Evolutionary conservation across 1,140 invertebrate genomes (phyloP).

Genomic region (Polypedilum vanderplanki): DNA sequence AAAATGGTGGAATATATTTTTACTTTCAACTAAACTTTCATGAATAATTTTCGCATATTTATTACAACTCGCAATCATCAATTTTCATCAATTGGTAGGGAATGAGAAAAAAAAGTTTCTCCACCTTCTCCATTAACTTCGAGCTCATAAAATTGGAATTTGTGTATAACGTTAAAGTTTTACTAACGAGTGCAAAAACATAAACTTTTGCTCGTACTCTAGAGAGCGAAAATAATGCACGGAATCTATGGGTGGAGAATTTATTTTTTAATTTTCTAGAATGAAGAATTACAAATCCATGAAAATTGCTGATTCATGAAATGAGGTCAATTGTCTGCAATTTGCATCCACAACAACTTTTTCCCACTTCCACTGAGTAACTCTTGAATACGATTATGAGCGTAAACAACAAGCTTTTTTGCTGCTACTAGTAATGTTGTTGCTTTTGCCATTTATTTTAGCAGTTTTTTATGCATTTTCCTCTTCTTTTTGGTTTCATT

Average conservation of each 20-base stretch:
- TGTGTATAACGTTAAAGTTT: background rate
- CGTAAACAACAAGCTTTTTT: background rate
- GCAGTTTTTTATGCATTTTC: no score
- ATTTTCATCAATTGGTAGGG: background rate
- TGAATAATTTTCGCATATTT: no score
- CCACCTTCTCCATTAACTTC: background rate
- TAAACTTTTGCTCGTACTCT: background rate
- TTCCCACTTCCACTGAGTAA: background rate
- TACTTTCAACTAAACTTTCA: no score
- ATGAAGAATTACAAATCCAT: slow-evolving; percentile 8
- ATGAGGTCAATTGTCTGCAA: slow-evolving; percentile 17
- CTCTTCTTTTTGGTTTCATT: no score
- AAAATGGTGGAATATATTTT: no score
- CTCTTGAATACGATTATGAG: background rate
- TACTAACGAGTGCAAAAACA: background rate
- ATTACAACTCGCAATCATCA: slow-evolving; percentile 1
- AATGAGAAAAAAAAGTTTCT: background rate
- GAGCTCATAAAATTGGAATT: background rate
- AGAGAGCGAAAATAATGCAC: no score
- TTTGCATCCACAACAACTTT: background rate
- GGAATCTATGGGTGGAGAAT: background rate
- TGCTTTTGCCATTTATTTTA: no score
- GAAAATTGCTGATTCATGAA: slow-evolving; percentile 18
- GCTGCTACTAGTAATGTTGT: no score
- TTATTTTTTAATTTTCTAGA: background rate